A percentile compares a stretch with the other conserved stretches of the same genome.
phyloP scores from a whole-genome alignment of 2,113 vertebrate species.

The Zosterops pallidus region DNA sequence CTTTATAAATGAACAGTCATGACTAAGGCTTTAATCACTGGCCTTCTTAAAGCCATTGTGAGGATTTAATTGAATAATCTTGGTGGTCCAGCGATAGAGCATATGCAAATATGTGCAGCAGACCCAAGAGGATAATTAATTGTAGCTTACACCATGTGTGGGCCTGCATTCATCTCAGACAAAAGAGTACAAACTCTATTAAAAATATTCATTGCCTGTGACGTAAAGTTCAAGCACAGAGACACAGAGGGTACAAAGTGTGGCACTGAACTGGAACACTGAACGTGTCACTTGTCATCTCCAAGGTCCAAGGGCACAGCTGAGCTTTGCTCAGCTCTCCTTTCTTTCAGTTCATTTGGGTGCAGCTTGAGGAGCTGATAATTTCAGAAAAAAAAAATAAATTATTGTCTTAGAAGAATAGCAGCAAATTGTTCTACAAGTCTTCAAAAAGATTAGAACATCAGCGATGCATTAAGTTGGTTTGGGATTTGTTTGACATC shows the following conservation, averaged over 20 bases:
- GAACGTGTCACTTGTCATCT: not conserved
- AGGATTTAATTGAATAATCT: conserved; percentile 30
- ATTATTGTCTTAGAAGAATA: not conserved
- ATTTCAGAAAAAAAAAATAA: not conserved
- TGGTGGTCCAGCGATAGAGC: not conserved
- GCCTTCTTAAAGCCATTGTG: not conserved
- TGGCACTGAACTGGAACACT: not conserved
- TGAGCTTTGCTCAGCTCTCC: not conserved
- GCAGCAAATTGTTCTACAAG: not conserved
- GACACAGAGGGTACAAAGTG: not conserved
- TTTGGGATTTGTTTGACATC: not conserved
- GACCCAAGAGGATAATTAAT: conserved; percentile 25
- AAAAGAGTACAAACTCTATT: conserved; percentile 26
- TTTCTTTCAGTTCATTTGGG: not conserved
- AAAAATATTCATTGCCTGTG: conserved; percentile 24
- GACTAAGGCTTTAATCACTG: not conserved
- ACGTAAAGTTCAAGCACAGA: not conserved
- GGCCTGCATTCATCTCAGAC: conserved; percentile 41
- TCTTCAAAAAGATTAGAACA: not conserved
- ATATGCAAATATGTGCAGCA: not conserved
- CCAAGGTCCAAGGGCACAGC: not conserved
- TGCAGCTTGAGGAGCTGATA: not conserved
- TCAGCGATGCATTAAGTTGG: not conserved
- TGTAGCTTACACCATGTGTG: conserved; percentile 8
- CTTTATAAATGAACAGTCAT: conserved; percentile 1